Conservation (phyloP, 1,140 invertebrate species). For the Lasioglossum albipes region DNA sequence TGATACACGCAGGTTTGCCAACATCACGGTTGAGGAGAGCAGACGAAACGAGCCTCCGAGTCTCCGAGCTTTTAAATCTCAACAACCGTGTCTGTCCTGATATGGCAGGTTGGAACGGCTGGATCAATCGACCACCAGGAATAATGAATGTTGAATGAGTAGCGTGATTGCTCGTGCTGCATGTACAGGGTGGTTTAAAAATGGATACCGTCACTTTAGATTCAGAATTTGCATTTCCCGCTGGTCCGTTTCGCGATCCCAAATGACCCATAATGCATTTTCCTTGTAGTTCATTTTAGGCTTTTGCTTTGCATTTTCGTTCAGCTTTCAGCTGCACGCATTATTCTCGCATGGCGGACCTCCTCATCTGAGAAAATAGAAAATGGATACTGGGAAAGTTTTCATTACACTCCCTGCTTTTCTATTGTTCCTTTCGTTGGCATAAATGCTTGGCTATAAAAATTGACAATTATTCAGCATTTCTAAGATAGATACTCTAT, state of each 20-base stretch:
- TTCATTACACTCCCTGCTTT: no score
- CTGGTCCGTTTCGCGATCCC: background rate
- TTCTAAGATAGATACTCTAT: no score
- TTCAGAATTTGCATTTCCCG: background rate
- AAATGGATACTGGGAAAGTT: no score
- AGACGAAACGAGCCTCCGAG: constrained; percentile 14
- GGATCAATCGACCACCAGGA: constrained; percentile 27
- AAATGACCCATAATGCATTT: no score
- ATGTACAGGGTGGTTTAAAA: constrained; percentile 5
- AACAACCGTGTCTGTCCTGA: constrained; percentile 10
- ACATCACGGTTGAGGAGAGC: background rate
- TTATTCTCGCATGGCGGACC: no score
- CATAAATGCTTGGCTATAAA: no score
- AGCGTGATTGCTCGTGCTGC: background rate
- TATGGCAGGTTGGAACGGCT: constrained; percentile 15
- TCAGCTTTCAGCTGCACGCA: no score
- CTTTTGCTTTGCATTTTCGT: no score
- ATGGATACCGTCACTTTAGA: background rate
- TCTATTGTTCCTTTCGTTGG: no score
- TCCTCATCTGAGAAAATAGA: no score
- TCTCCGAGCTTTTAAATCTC: constrained; percentile 22
- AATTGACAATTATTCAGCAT: no score
- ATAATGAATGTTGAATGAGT: constrained; percentile 31
- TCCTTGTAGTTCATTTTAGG: no score
- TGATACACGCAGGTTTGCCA: constrained; percentile 14